These are phyloP conservation scores for Halichondria panicea DNA, from an alignment of 37 sponge, comb jelly and placozoan species.

Conservation along the genomic window DNA sequence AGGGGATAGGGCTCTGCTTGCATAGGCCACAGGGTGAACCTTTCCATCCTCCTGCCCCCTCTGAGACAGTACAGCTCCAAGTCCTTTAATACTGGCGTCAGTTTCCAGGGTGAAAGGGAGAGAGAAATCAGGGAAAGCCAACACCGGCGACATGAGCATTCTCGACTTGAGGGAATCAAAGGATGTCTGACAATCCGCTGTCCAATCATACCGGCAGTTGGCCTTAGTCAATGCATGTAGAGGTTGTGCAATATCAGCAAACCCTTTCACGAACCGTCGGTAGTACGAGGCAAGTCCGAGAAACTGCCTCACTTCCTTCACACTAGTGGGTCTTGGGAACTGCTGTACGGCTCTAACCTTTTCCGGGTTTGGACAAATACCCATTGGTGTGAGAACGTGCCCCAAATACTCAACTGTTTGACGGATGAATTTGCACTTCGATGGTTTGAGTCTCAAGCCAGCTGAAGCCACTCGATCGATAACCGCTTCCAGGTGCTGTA, in stretches of 20 bases:
- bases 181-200: conserved; percentile 3
- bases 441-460: conserved; percentile 22
- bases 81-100: conserved; percentile 17
- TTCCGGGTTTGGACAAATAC: neutral
- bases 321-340: neutral
- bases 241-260: conserved; percentile 24
- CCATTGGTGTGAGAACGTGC: conserved; percentile 2
- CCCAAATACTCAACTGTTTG: conserved; percentile 35
- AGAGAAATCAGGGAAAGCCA: conserved; percentile 1
- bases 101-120: conserved; percentile 19
- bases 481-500: conserved; percentile 9
- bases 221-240: conserved; percentile 7
- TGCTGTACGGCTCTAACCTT: neutral
- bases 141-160: neutral
- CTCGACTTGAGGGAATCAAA: conserved; percentile 8
- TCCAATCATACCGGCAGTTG: neutral
- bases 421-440: conserved; percentile 24
- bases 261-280: conserved; percentile 11
- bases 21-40: conserved; percentile 18
- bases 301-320: neutral
- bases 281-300: conserved; percentile 33
- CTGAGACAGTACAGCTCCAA: conserved; percentile 46
- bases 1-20: conserved; percentile 28
- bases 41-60: neutral
- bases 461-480: neutral